Evolutionary conservation across 2,113 vertebrate species (phyloP), one percentile per base, ranked within the genome.

Genomic region (Tachycineta bicolor): DNA sequence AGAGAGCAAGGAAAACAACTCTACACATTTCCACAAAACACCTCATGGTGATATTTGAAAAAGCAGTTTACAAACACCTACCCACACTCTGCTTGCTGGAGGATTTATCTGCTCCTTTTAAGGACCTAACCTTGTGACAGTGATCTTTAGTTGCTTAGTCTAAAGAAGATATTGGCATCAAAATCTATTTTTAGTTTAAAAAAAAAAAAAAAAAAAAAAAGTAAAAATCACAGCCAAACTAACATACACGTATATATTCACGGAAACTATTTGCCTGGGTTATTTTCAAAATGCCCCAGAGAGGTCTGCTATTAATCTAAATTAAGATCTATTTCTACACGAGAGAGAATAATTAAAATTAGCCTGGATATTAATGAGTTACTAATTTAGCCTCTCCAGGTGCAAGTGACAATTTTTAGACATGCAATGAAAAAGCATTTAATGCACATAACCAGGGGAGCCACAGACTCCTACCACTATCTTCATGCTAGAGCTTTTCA

Each of bases 381-480:
- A 47, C 41, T 71, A 13, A 22, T 10, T n/a, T 3, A 55, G 49
- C n/a, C 31, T 88, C 39, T 49, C 60, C 15, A 47, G 52, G 68
- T 77, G 64, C 29, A 37, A 77, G 60, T 19, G 56, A 59, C 76
- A 73, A 43, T 41, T 73, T 63, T 39, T 12, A 33, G 75, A 31
- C 14, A 14, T 6, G 20, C 7, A 78, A 56, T 10, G 11, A 74
- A 39, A 25, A 80, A 21, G 12, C 33, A 49, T 13, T 23, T 2
- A 34, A 69, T 1, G 12, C 37, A n/a, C 5, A n/a, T 18, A 58
- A 55, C 1, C 2, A 93, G 47, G 18, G 63, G 23, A 89, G 26
- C 5, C 26, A 46, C 37, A 58, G 23, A 47, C 33, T 78, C 25
- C 64, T 28, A 34, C 25, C n/a, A 41, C 0, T 0, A 22, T 12